These are phyloP conservation scores for Catagonus wagneri DNA, from an alignment of 2,113 vertebrate species.

Conservation along the genomic window DNA sequence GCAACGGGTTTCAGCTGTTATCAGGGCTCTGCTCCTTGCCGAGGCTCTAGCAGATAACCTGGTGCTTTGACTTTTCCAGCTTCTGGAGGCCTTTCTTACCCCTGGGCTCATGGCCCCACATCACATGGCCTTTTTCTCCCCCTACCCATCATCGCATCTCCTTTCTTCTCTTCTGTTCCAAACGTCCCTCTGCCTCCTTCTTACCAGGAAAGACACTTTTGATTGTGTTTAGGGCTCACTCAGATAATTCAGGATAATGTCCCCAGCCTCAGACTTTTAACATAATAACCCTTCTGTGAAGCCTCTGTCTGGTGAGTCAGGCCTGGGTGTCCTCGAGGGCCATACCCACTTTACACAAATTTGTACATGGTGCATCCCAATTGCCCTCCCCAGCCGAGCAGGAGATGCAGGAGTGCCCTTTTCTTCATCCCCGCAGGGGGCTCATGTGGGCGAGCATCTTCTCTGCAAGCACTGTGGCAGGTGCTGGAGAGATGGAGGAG, in stretches of 20 bases:
- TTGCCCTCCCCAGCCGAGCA: background rate
- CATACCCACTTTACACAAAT: background rate
- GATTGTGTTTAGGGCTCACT: background rate
- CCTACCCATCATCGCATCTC: background rate
- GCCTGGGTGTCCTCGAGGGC: background rate
- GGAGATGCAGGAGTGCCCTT: background rate
- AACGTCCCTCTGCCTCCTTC: background rate
- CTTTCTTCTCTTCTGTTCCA: background rate
- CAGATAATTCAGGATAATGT: background rate
- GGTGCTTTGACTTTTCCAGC: background rate
- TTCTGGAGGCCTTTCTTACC: background rate
- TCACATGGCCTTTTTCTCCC: background rate
- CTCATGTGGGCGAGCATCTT: background rate
- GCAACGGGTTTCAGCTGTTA: background rate
- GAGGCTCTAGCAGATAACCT: background rate
- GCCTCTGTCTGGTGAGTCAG: background rate
- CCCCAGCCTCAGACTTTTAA: background rate
- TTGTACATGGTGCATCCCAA: rapidly evolving
- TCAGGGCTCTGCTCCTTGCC: background rate
- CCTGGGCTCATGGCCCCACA: background rate
- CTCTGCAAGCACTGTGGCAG: background rate
- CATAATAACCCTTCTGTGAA: background rate
- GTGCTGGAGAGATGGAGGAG: background rate
- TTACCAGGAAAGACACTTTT: background rate
- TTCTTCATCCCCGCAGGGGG: rapidly evolving